Percentiles rank a stretch among this genome's conserved stretches.
Evolutionary conservation across 2,888 invertebrate species (phyloP).

Genomic region (Calameuta idolon): DNA sequence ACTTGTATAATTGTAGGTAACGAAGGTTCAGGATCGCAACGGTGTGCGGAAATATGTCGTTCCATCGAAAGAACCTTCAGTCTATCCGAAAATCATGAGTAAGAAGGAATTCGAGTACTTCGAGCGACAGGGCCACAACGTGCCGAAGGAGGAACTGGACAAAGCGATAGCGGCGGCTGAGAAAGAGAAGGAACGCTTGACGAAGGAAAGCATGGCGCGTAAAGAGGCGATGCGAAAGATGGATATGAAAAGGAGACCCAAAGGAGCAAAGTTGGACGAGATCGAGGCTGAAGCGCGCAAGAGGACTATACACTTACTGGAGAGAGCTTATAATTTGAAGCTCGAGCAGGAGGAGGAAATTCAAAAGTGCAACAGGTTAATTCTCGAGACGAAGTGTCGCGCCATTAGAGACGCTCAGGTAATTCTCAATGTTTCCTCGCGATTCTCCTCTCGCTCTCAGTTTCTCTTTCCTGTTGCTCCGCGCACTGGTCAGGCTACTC

Average conservation of each 20-base stretch:
- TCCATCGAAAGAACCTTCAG: conserved; percentile 69
- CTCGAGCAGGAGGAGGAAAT: conserved; percentile 76
- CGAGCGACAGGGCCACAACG: conserved; percentile 36
- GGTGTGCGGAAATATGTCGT: conserved; percentile 69
- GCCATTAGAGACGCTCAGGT: conserved; percentile 88
- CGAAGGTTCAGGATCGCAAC: conserved; percentile 42
- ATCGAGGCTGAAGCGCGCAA: conserved; percentile 69
- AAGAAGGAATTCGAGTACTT: conserved; percentile 70
- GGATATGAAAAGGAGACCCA: conserved; percentile 43
- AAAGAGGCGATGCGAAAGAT: conserved; percentile 53
- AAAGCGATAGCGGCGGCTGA: conserved; percentile 35
- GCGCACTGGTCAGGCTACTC: not conserved
- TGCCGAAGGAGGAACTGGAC: conserved; percentile 43
- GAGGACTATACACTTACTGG: conserved; percentile 68
- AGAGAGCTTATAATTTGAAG: conserved; percentile 69
- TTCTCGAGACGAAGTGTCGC: conserved; percentile 86
- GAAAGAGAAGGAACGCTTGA: conserved; percentile 44
- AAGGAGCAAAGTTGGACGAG: conserved; percentile 51
- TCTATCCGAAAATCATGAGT: conserved; percentile 73
- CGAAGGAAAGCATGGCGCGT: conserved; percentile 53
- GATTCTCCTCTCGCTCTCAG: not conserved
- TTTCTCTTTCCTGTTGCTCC: not conserved
- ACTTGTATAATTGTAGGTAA: not conserved
- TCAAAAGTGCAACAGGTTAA: conserved; percentile 81
- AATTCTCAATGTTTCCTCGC: conserved; percentile 36